Base-by-base conservation (phyloP, 2,797 vertebrate species). In the Phoeniculus purpureus region DNA sequence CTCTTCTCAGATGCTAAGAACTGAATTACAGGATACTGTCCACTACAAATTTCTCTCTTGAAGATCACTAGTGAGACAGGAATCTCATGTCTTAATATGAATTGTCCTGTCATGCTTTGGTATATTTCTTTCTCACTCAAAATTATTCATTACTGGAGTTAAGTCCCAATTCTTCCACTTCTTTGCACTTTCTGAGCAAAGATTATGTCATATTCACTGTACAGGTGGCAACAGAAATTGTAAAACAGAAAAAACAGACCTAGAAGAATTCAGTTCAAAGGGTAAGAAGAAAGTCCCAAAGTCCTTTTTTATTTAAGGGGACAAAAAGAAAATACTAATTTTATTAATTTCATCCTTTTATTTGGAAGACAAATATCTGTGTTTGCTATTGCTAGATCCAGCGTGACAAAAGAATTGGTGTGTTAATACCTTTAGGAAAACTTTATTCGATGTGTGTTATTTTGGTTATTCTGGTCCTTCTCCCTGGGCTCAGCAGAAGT, bases 231-330 rank as follows among this genome's bases (percentile, higher is more conserved):
- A 73, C 23, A 85, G 52, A 77, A 86, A 76, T 14, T 34, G 31
- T 58, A 71, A 60, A 9, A 71, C 3, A 48, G 43, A 92, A 90
- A 92, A 90, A 96, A 81, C 18, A 90, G 72, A 18, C 71, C 83
- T 96, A 93, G 81, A 93, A 91, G 82, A 85, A 90, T 94, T 85
- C 58, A 94, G 73, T 94, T 96, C 87, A 94, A 95, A 95, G 81
- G 48, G 78, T 72, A 95, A 96, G 68, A 94, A 81, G 73, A 94
- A 97, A 93, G 77, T 81, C 77, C 74, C 59, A 92, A 87, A 70
- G 51, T 9, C 4, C 3, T 34, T 89, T 83, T 85, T 79, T 77
- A 7, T 72, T 48, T 90, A 77, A 89, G 84, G 88, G 60, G 86
- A 91, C 73, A 96, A 92, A 26, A 96, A 96, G 89, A 81, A 95